These are phyloP conservation scores for Enteromius treurensis DNA, from an alignment of 2,797 vertebrate species.

Conservation along the genomic window DNA sequence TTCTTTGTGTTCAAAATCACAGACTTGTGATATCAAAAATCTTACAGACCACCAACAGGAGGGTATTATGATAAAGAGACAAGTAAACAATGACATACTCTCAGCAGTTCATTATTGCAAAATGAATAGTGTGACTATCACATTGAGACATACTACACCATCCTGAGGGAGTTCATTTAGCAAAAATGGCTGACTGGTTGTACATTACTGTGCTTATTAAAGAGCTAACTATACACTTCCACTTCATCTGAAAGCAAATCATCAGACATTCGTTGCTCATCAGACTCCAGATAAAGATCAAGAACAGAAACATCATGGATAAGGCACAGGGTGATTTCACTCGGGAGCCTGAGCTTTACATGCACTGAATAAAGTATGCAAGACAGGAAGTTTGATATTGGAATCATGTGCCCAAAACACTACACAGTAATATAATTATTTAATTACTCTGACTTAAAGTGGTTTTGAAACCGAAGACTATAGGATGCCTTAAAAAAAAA, in stretches of 20 bases:
- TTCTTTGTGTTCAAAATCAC: slow-evolving; percentile 1
- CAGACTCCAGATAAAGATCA: neutral
- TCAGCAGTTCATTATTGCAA: neutral
- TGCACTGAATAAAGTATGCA: slow-evolving; percentile 75
- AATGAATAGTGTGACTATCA: neutral
- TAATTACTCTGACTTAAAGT: neutral
- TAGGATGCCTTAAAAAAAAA: no score
- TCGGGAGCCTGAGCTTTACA: slow-evolving; percentile 67
- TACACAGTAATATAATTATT: neutral
- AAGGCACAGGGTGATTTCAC: slow-evolving; percentile 58
- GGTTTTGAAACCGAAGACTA: no score
- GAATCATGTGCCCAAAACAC: neutral
- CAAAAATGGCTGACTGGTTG: neutral
- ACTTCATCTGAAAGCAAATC: neutral
- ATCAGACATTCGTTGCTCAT: neutral
- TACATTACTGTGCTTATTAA: no score
- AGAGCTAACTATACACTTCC: neutral
- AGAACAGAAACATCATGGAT: neutral
- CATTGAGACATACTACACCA: neutral
- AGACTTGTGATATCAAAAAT: neutral
- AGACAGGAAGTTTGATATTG: slow-evolving; percentile 67
- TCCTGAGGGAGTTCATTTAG: neutral
- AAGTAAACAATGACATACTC: neutral
- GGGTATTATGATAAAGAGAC: neutral
- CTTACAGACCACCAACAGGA: no score